Percentiles rank a stretch among this genome's conserved stretches.
Conservation (phyloP, 2,797 vertebrate genomes). For the Eospalax fontanierii region DNA sequence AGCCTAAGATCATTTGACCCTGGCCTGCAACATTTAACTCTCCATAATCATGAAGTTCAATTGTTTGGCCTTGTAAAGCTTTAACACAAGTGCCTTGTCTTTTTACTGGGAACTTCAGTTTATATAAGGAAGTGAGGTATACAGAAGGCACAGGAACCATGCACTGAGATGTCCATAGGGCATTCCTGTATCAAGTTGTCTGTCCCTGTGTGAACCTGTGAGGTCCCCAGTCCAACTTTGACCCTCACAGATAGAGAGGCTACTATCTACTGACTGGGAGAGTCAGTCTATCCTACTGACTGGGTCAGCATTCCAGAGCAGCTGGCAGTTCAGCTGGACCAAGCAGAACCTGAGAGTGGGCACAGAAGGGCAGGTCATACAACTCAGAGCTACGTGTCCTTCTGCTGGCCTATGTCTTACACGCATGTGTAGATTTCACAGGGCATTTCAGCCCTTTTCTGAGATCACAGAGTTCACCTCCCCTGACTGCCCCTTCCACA, state of each 20-base stretch:
- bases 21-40: background rate
- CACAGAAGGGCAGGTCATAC: background rate
- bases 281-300: background rate
- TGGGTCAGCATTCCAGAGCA: background rate
- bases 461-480: background rate
- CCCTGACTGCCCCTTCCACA: too few species aligned
- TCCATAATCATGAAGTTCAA: background rate
- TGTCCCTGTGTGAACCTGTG: background rate
- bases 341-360: background rate
- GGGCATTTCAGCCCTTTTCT: background rate
- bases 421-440: background rate
- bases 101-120: background rate
- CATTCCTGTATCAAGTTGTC: background rate
- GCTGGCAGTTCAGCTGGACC: background rate
- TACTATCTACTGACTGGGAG: too few species aligned
- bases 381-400: background rate
- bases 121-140: background rate
- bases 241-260: background rate
- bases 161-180: background rate
- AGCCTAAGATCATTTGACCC: background rate
- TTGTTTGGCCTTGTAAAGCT: background rate
- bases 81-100: background rate
- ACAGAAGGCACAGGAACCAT: background rate
- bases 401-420: fast-evolving
- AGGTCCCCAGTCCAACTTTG: background rate